These are phyloP conservation scores for Biston betularia DNA, from an alignment of 2,888 invertebrate genomes.

Conservation along the genomic window DNA sequence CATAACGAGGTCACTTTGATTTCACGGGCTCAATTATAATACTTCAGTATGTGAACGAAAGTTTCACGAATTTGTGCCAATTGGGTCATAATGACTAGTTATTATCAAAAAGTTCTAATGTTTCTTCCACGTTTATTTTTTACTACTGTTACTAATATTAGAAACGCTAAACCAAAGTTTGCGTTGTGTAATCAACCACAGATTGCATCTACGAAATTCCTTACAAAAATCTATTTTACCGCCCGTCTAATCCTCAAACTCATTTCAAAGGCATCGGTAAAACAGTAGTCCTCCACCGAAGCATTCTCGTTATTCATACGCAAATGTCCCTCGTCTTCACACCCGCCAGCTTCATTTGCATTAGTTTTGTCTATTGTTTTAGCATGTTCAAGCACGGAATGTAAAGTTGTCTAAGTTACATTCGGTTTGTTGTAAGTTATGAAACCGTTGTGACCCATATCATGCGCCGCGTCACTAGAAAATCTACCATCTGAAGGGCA, in stretches of 20 bases:
- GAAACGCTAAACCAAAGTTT: not conserved
- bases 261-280: slow-evolving; percentile 16
- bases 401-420: slow-evolving; percentile 18
- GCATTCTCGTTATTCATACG: slow-evolving; percentile 43
- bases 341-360: slow-evolving; percentile 37
- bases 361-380: slow-evolving; percentile 41
- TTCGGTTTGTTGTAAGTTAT: slow-evolving; percentile 13
- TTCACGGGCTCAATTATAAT: too few relatives aligned
- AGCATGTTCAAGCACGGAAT: slow-evolving; percentile 34
- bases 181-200: not conserved
- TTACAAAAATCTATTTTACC: slow-evolving; percentile 9
- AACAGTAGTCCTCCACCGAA: slow-evolving; percentile 29
- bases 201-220: slow-evolving; percentile 1
- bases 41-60: too few relatives aligned
- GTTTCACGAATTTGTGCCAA: too few relatives aligned
- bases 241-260: slow-evolving; percentile 12
- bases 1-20: too few relatives aligned
- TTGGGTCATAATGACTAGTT: too few relatives aligned
- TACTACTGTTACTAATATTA: not conserved
- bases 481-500: not conserved
- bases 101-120: too few relatives aligned
- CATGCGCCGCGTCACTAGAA: slow-evolving; percentile 10
- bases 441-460: slow-evolving; percentile 27
- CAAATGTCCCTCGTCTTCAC: slow-evolving; percentile 33
- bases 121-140: too few relatives aligned